These are phyloP conservation scores for Agrochola lota DNA, from an alignment of 2,888 invertebrate species.

Conservation along the genomic window DNA sequence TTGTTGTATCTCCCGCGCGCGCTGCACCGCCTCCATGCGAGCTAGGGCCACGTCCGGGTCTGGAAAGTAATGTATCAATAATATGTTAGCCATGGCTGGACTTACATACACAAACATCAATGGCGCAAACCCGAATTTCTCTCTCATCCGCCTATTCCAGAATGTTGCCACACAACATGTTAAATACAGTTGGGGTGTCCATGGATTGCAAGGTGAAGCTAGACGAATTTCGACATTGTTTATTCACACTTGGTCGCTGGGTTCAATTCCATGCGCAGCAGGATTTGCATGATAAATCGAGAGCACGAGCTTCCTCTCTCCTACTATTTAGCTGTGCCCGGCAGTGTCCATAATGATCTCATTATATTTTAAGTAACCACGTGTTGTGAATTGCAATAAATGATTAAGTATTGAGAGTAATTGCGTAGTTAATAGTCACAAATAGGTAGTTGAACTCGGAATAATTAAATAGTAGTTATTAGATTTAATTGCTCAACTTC, in stretches of 20 bases:
- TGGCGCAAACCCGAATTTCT: too few species aligned
- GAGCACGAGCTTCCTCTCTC: neutral
- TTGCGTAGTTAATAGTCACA: neutral
- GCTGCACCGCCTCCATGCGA: slow-evolving; percentile 82
- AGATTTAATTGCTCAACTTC: neutral
- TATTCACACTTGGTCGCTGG: neutral
- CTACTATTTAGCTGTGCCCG: neutral
- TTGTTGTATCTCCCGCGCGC: slow-evolving; percentile 82
- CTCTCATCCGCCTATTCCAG: neutral
- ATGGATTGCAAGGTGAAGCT: neutral
- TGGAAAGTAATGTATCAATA: slow-evolving; percentile 46
- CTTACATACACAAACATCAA: neutral
- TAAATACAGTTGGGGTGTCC: too few species aligned
- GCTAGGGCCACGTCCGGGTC: slow-evolving; percentile 81
- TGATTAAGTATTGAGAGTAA: neutral
- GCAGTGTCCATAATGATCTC: neutral
- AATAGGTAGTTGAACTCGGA: neutral
- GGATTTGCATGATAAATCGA: neutral
- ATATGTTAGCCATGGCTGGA: neutral
- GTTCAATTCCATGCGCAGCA: neutral
- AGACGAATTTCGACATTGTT: neutral
- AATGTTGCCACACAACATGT: neutral
- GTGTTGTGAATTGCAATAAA: neutral
- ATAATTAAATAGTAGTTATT: neutral
- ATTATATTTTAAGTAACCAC: neutral